Evolutionary conservation across 2,888 invertebrate species (phyloP), one percentile per base, ranked within the genome.

Genomic region (Mystacides longicornis): DNA sequence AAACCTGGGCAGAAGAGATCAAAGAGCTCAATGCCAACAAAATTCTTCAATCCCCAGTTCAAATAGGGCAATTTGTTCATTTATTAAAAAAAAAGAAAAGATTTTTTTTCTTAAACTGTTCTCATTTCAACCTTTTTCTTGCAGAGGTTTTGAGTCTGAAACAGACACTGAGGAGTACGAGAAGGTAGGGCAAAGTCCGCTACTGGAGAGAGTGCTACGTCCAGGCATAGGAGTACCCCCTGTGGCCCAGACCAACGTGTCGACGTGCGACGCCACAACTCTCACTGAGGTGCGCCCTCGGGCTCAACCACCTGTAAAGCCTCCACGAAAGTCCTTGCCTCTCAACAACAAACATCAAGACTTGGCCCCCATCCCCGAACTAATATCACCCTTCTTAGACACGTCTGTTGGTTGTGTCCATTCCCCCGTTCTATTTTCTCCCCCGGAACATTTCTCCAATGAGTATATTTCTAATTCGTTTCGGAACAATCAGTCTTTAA

Each of bases 141-240:
- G 57, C 72, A 88, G 88, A 67, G 86, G 84, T 60, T 85, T 86
- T 67, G 89, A 89, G 67, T 89, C 88, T 1, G 88, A 88, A 72
- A 86, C 87, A 0, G 89, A 90, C 66, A 85, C 86, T 0, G 88
- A 89, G 65, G 90, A 89, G 66, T 90, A 89, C 71, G 90, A 90
- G 71, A 87, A 86, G 67, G 81, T 90, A 7, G 79, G 82, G 16
- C 85, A 83, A 68, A 81, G 80, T 66, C 78, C 78, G 5, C 69
- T 75, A 58, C 71, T 69, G 45, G 76, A 77, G 1, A 74, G 75
- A 33, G 77, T 74, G 1, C 70, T 72, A 65, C 79, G 79, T 47
- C 80, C 75, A 7, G 71, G 80, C 23, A 80, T 80, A 4, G 81
- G 81, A 63, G 82, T 82, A 71, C 72, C 72, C 59, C 59, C 63